Evolutionary conservation across 2,113 vertebrate species (phyloP).

Genomic region (Brachypodius melanocephalos): DNA sequence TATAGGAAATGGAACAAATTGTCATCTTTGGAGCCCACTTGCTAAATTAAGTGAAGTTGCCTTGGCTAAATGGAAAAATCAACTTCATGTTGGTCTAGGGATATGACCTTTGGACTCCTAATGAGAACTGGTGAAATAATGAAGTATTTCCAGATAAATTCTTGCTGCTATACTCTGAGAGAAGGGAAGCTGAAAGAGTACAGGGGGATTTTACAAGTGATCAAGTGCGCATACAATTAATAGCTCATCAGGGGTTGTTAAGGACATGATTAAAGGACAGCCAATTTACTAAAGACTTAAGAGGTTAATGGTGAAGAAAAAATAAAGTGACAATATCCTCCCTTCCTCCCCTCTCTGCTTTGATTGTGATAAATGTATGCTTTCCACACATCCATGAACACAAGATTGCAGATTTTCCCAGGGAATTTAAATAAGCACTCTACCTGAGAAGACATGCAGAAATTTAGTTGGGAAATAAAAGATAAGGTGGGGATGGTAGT

Average conservation of each 20-base stretch:
- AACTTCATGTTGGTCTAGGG: neutral
- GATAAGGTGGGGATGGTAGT: fast-evolving
- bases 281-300: neutral
- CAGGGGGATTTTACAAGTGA: neutral
- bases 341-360: neutral
- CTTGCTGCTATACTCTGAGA: neutral
- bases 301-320: neutral
- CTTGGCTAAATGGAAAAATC: neutral
- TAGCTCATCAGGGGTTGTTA: neutral
- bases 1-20: neutral
- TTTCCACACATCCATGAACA: neutral
- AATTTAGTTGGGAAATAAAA: neutral
- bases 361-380: neutral
- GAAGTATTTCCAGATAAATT: neutral
- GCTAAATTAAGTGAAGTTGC: neutral
- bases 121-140: neutral
- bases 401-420: neutral
- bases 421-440: neutral
- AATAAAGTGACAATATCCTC: neutral
- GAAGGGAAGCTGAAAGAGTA: neutral
- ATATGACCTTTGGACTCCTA: neutral
- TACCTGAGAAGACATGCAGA: neutral
- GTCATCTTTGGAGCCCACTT: neutral
- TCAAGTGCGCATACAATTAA: neutral
- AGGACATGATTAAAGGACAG: neutral